Percentiles rank a stretch among this genome's conserved stretches.
Conservation (phyloP, 2,888 invertebrate genomes). For the Aspidiotus rigidus region DNA sequence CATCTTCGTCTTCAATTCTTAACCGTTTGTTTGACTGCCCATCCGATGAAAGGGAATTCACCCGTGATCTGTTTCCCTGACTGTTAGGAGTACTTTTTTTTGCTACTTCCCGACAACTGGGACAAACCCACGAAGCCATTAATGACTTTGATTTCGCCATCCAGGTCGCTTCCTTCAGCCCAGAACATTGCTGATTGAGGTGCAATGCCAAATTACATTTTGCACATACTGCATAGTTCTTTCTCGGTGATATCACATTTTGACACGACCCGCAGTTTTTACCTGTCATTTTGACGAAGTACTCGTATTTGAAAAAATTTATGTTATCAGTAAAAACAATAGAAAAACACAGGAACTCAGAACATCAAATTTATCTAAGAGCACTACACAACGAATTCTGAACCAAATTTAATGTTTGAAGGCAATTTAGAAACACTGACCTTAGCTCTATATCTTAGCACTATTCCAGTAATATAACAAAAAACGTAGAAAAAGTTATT, state of each 20-base stretch:
- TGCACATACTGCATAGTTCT: background rate
- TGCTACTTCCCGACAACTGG: background rate
- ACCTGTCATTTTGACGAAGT: too few relatives aligned
- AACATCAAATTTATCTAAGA: too few relatives aligned
- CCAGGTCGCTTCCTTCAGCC: background rate
- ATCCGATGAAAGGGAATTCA: background rate
- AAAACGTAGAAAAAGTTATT: too few relatives aligned
- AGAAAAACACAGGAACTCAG: too few relatives aligned
- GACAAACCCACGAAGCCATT: background rate
- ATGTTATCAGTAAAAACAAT: too few relatives aligned
- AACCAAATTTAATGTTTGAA: too few relatives aligned
- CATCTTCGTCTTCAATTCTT: background rate
- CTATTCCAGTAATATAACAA: too few relatives aligned
- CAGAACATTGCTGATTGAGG: background rate
- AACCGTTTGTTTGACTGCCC: background rate
- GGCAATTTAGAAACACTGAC: too few relatives aligned
- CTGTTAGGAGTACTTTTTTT: background rate
- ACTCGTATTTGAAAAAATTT: too few relatives aligned
- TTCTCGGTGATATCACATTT: background rate
- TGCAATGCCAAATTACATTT: background rate
- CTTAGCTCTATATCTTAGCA: too few relatives aligned
- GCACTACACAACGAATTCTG: too few relatives aligned
- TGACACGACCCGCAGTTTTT: background rate
- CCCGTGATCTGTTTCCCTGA: too few relatives aligned
- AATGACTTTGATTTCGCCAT: background rate